Evolutionary conservation across 2,113 vertebrate genomes (phyloP).

Genomic region (Daubentonia madagascariensis): DNA sequence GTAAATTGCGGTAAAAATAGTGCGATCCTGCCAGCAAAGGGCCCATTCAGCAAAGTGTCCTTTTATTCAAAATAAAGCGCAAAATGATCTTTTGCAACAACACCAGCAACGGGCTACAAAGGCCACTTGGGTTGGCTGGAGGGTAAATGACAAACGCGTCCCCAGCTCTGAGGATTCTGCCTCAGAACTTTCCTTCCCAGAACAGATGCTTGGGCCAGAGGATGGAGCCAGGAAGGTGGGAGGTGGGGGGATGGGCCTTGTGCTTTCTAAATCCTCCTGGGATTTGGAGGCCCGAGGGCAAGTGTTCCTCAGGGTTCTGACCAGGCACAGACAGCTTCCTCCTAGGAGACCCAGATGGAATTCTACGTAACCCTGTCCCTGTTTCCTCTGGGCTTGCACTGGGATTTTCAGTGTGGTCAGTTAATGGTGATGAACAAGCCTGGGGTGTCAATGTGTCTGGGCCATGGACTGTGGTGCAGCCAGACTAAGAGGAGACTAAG

Average conservation of each 20-base stretch:
- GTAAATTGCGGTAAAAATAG: neutral
- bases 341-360: rapidly evolving
- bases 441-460: neutral
- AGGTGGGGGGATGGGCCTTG: too few relatives aligned
- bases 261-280: too few relatives aligned
- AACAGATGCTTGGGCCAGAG: neutral
- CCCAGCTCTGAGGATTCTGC: too few relatives aligned
- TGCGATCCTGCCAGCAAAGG: neutral
- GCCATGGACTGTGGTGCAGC: rapidly evolving
- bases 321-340: neutral
- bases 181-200: too few relatives aligned
- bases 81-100: neutral
- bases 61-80: neutral
- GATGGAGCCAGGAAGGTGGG: neutral
- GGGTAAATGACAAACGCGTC: rapidly evolving
- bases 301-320: neutral
- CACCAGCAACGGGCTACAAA: neutral
- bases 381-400: neutral
- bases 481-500: neutral
- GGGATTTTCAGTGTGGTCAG: rapidly evolving
- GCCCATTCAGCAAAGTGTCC: neutral
- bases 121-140: neutral
- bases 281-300: neutral
- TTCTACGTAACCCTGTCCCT: rapidly evolving
- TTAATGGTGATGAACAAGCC: neutral